Base-by-base conservation (phyloP, 2,888 invertebrate species). In the Apamea crenata region DNA sequence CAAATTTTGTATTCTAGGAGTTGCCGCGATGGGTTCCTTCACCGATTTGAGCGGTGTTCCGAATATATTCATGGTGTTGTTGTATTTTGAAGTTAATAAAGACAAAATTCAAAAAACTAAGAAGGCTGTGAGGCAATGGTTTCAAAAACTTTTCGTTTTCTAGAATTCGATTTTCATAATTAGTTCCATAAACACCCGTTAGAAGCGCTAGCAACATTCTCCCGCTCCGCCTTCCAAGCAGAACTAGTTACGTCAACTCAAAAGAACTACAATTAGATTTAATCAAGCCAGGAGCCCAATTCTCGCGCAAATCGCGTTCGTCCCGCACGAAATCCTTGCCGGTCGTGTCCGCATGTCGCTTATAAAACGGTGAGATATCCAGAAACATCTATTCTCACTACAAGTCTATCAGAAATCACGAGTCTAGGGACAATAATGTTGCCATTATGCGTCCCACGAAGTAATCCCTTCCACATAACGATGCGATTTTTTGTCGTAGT, bases 181-280 rank as follows among this genome's bases (percentile, higher is more conserved):
- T 50, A 69, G 29, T 69, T 50, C 56, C 10, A 1, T 12, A 25
- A 69, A 25, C n/a, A 8, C 5, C 29, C n/a, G 36, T 63, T 59
- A 4, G 29, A 29, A 50, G 21, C 67, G 67, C 83, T 18, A 21
- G 7, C 50, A 81, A 32, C 59, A 29, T 7, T n/a, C 29, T 61
- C 10, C 29, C n/a, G 63, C n/a, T 36, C 3, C 29, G n/a, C 8
- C 12, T 16, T 32, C 29, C 10, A 29, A 61, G 25, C 36, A 74
- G 65, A 59, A 59, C 65, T 25, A 84, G 66, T 56, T 53, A 75
- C 36, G 36, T 76, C 71, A 56, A 65, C 68, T 77, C 67, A 75
- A 87, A 87, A 85, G 72, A 74, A 85, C 56, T 77, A 82, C 72
- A 84, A 87, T 87, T 77, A 86, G 78, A 88, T 88, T 86, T 81